A percentile compares a stretch with the other conserved stretches of the same genome.
phyloP scores from a whole-genome alignment of 2,113 vertebrate genomes.

The Camelus bactrianus region DNA sequence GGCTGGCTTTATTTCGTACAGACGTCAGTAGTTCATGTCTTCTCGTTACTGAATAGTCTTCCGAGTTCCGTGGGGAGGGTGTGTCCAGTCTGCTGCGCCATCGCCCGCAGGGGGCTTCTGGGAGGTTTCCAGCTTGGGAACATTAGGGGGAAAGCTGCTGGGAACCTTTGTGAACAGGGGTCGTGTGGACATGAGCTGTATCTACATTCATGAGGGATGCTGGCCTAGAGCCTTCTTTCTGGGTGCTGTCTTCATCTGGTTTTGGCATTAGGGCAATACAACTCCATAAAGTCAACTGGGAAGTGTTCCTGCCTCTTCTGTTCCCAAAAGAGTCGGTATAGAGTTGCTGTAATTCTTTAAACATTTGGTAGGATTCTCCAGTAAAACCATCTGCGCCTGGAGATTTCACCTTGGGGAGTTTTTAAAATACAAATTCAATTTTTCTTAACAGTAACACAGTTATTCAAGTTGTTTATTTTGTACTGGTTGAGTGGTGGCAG shows the following conservation, averaged over 20 bases:
- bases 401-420: neutral
- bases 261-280: neutral
- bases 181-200: accelerated
- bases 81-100: accelerated
- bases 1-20: accelerated
- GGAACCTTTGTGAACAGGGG: accelerated
- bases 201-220: accelerated
- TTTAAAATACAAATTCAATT: neutral
- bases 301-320: neutral
- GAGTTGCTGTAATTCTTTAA: neutral
- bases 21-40: accelerated
- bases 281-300: neutral
- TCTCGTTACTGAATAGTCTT: accelerated
- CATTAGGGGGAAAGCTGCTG: accelerated
- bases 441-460: neutral
- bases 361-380: neutral
- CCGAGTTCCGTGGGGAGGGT: accelerated
- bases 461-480: neutral
- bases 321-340: neutral
- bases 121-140: neutral
- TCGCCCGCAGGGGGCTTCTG: neutral
- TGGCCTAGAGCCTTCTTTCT: no score
- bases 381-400: neutral
- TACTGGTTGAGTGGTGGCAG: accelerated
- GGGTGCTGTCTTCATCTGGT: neutral